Evolutionary conservation across 2,888 invertebrate genomes (phyloP).

Genomic region (Sinelater perroti): DNA sequence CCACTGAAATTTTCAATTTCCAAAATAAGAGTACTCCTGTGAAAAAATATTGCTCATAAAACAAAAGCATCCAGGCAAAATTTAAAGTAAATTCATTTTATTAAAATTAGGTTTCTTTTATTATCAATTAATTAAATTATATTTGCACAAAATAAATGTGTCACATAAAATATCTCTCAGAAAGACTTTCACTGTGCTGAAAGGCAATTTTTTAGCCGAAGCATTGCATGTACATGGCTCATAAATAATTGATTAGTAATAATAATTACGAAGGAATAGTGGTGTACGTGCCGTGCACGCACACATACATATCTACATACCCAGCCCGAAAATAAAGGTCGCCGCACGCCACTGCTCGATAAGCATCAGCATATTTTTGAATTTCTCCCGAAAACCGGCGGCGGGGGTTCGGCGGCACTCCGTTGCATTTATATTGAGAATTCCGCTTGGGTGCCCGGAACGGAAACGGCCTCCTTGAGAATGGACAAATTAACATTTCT

Average conservation of each 20-base stretch:
- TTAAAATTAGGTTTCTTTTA: too few species aligned
- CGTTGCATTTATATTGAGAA: conserved; percentile 1
- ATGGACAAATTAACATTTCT: conserved; percentile 10
- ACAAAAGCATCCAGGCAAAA: too few species aligned
- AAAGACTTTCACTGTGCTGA: too few species aligned
- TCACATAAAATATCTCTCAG: too few species aligned
- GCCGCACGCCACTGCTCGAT: conserved; percentile 2
- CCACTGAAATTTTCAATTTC: too few species aligned
- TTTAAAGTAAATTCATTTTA: too few species aligned
- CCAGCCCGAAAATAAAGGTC: conserved; percentile 5
- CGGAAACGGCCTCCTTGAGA: conserved; percentile 6
- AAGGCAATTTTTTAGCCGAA: not conserved
- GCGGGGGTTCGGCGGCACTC: not conserved
- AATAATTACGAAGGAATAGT: conserved; percentile 11
- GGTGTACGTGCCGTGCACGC: not conserved
- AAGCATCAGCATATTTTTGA: not conserved
- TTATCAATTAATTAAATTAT: too few species aligned
- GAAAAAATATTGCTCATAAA: too few species aligned
- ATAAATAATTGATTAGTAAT: conserved; percentile 11
- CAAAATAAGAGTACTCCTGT: too few species aligned
- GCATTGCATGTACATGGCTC: not conserved
- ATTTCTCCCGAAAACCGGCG: not conserved
- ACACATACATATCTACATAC: conserved; percentile 8
- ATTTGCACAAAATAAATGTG: too few species aligned
- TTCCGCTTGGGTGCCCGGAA: not conserved